These are phyloP conservation scores for Cephus rjabovi DNA, from an alignment of 2,888 invertebrate genomes.

Conservation along the genomic window DNA sequence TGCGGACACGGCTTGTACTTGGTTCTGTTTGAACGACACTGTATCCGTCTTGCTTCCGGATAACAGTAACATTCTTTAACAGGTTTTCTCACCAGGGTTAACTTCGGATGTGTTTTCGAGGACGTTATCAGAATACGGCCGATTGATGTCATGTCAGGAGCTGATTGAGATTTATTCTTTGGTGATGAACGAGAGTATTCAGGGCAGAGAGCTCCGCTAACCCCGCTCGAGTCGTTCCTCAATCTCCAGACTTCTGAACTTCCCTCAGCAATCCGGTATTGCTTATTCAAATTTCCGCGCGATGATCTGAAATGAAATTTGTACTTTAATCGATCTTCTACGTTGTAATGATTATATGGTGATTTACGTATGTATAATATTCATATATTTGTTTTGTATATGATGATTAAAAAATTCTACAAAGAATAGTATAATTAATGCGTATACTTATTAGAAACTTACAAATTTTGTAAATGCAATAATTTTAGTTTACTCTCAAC, in stretches of 20 bases:
- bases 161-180: conserved; percentile 14
- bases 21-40: conserved; percentile 11
- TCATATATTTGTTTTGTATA: not conserved
- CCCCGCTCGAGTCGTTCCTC: conserved; percentile 22
- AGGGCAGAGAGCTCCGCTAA: conserved; percentile 16
- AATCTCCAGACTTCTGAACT: conserved; percentile 18
- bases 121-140: conserved; percentile 7
- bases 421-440: not conserved
- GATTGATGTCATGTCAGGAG: conserved; percentile 14
- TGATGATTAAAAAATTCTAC: not conserved
- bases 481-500: conserved; percentile 30
- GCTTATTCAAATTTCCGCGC: not conserved
- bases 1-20: not conserved
- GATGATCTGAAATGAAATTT: not conserved
- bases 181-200: conserved; percentile 17
- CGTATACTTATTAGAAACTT: conserved; percentile 23
- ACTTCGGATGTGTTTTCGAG: conserved; percentile 6
- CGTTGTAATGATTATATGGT: not conserved
- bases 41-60: conserved; percentile 10
- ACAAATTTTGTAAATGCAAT: conserved; percentile 30
- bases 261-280: not conserved
- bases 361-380: not conserved
- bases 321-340: not conserved
- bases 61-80: conserved; percentile 19
- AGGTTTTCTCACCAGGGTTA: not conserved